Conservation (phyloP, 2,888 invertebrate species). For the Amphipoea oculea region DNA sequence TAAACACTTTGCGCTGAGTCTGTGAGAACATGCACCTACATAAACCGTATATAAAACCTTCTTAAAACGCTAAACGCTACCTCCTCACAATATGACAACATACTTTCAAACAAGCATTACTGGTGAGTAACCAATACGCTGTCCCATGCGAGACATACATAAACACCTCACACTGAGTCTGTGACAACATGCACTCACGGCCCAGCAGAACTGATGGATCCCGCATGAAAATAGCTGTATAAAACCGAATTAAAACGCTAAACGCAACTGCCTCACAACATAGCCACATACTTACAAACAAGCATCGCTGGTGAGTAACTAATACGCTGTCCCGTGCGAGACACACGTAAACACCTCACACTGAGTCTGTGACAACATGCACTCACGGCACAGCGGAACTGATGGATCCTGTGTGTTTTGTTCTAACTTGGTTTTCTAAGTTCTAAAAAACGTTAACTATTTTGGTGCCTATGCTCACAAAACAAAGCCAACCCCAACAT, state of each 20-base stretch:
- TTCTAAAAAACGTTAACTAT: constrained; percentile 10
- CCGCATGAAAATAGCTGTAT: not conserved
- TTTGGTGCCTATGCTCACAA: constrained; percentile 2
- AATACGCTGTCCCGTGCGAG: constrained; percentile 62
- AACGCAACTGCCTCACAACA: not conserved
- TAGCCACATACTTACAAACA: constrained; percentile 14
- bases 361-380: constrained; percentile 65
- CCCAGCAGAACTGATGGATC: constrained; percentile 49
- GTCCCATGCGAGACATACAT: constrained; percentile 8
- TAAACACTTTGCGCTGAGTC: not conserved
- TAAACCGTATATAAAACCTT: constrained; percentile 62
- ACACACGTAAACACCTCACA: constrained; percentile 69
- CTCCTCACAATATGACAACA: not conserved
- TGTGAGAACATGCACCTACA: constrained; percentile 25
- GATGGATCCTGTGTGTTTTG: constrained; percentile 61
- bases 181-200: constrained; percentile 63
- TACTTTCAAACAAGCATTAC: not conserved
- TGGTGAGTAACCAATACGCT: too few relatives aligned
- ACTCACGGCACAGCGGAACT: constrained; percentile 49
- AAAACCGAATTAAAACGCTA: not conserved
- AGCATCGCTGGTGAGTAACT: constrained; percentile 65
- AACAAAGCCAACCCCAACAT: not conserved
- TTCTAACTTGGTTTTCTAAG: not conserved
- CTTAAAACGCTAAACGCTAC: constrained; percentile 1
- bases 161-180: constrained; percentile 27